Evolutionary conservation across 2,888 invertebrate species (phyloP).

Genomic region (Ornithoptera alexandrae): DNA sequence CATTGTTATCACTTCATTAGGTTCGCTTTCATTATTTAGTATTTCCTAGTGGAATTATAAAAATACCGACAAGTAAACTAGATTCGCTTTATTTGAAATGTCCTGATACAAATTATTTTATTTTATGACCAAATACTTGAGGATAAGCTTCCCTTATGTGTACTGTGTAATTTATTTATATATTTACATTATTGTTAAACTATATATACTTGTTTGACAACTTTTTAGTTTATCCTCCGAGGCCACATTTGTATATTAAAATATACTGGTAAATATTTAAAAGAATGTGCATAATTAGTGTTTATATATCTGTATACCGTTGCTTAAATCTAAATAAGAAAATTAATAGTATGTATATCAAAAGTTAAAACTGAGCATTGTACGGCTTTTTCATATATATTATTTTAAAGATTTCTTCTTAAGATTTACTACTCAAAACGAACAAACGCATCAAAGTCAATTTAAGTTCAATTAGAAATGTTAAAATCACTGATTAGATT

Average conservation of each 20-base stretch:
- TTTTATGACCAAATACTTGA: not conserved
- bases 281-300: not conserved
- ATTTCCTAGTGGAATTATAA: not conserved
- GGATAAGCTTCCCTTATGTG: not conserved
- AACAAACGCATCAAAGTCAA: no score
- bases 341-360: no score
- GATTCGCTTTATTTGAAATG: not conserved
- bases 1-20: not conserved
- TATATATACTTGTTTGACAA: not conserved
- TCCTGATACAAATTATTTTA: not conserved
- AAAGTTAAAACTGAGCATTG: no score
- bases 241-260: not conserved
- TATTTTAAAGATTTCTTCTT: no score
- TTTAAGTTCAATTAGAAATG: no score
- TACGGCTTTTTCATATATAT: no score
- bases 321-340: no score
- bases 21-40: not conserved
- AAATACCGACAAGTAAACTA: conserved; percentile 1
- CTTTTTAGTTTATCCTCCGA: not conserved
- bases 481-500: not conserved
- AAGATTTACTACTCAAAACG: no score
- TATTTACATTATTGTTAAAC: not conserved
- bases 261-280: not conserved
- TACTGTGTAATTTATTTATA: not conserved
- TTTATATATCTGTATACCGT: not conserved